These are phyloP conservation scores for Bergia puertoricense DNA, from an alignment of 92 coral and sea anemone genomes.

Conservation along the genomic window DNA sequence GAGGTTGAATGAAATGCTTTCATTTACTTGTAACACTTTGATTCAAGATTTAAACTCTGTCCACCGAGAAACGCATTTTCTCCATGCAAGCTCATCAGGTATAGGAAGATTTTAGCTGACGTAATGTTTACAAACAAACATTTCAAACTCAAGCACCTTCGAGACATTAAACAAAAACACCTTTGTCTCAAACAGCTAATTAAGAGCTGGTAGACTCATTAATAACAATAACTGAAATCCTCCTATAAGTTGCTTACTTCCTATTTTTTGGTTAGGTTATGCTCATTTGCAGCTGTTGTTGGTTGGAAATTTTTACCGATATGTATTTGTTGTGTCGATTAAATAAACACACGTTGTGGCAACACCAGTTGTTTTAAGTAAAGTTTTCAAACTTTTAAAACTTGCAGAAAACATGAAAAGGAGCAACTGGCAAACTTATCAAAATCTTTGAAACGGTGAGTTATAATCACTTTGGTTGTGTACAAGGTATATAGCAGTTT, in stretches of 20 bases:
- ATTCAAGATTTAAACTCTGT: not conserved
- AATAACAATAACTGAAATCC: too few relatives aligned
- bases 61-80: not conserved
- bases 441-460: slow-evolving; percentile 76
- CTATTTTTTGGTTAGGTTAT: too few relatives aligned
- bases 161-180: too few relatives aligned
- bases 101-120: too few relatives aligned
- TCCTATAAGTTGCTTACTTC: too few relatives aligned
- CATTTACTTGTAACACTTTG: not conserved
- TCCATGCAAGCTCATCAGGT: not conserved
- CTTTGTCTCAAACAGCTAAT: too few relatives aligned
- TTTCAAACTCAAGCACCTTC: too few relatives aligned
- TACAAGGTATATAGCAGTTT: too few relatives aligned
- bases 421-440: slow-evolving; percentile 72
- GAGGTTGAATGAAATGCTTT: not conserved
- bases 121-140: too few relatives aligned
- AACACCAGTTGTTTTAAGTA: not conserved
- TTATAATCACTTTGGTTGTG: not conserved
- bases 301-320: not conserved
- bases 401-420: slow-evolving; percentile 70
- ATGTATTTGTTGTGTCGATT: not conserved
- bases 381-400: not conserved
- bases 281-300: not conserved
- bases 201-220: too few relatives aligned
- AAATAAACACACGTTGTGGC: too few relatives aligned